Evolutionary conservation across 2,113 vertebrate genomes (phyloP).

Genomic region (Rutilus rutilus): DNA sequence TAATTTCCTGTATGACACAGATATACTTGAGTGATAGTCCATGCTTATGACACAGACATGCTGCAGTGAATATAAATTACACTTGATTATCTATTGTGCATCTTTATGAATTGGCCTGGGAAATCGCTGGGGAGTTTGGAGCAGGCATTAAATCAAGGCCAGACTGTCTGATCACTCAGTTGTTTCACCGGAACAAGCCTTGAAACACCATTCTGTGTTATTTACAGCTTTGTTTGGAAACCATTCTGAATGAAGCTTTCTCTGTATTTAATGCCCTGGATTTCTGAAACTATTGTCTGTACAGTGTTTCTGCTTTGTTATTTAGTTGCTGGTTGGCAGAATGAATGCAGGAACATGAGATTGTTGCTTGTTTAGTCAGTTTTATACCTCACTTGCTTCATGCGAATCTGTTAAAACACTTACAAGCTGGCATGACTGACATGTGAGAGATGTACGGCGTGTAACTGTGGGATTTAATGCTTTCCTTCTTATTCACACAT

Average conservation of each 20-base stretch:
- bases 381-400: neutral
- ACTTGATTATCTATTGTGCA: slow-evolving; percentile 37
- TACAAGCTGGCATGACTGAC: neutral
- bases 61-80: slow-evolving; percentile 39
- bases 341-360: neutral
- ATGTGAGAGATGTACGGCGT: neutral
- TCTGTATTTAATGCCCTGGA: neutral
- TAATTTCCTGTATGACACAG: neutral
- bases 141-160: slow-evolving; percentile 44
- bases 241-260: neutral
- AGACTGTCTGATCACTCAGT: slow-evolving; percentile 33
- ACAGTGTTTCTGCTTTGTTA: neutral
- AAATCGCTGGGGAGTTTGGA: slow-evolving; percentile 2
- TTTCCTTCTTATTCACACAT: neutral
- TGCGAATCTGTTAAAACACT: neutral
- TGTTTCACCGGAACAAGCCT: slow-evolving; percentile 14
- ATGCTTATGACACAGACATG: neutral
- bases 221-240: slow-evolving; percentile 39
- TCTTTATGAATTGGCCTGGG: slow-evolving; percentile 27
- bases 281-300: neutral
- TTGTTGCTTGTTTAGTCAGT: slow-evolving; percentile 6
- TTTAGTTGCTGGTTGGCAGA: neutral
- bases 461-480: neutral
- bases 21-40: slow-evolving; percentile 19
- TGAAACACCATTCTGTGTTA: slow-evolving; percentile 29